Evolutionary conservation across 2,113 vertebrate species (phyloP).

Genomic region (Eurypyga helias): DNA sequence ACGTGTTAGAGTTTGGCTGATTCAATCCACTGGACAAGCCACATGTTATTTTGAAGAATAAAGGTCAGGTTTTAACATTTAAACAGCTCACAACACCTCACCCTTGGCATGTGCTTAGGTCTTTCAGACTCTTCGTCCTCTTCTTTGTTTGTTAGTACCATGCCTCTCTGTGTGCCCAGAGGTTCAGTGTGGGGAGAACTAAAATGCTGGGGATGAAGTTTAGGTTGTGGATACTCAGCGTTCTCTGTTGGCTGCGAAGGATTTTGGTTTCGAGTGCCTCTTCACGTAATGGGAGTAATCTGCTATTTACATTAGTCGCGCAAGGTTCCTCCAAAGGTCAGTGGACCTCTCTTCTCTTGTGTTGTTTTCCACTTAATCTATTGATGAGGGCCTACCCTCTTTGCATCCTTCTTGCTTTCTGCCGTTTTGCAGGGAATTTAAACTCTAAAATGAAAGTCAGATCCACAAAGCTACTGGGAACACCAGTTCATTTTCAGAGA

Average conservation of each 20-base stretch:
- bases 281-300: background rate
- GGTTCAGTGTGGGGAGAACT: background rate
- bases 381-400: background rate
- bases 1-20: background rate
- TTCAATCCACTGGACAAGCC: background rate
- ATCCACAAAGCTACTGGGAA: background rate
- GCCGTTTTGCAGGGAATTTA: background rate
- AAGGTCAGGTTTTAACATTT: background rate
- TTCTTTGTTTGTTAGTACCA: background rate
- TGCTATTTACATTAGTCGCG: background rate
- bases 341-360: background rate
- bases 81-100: background rate
- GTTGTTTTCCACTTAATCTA: background rate
- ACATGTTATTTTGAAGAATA: background rate
- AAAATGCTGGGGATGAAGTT: background rate
- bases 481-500: background rate
- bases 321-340: background rate
- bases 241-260: background rate
- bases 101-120: background rate
- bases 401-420: background rate
- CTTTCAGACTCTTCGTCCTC: background rate
- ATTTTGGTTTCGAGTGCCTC: background rate
- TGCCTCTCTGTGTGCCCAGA: background rate
- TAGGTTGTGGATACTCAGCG: background rate
- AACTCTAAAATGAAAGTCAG: background rate